Conservation (phyloP, 2,888 invertebrate genomes). For the Drosophila tanythrix region DNA sequence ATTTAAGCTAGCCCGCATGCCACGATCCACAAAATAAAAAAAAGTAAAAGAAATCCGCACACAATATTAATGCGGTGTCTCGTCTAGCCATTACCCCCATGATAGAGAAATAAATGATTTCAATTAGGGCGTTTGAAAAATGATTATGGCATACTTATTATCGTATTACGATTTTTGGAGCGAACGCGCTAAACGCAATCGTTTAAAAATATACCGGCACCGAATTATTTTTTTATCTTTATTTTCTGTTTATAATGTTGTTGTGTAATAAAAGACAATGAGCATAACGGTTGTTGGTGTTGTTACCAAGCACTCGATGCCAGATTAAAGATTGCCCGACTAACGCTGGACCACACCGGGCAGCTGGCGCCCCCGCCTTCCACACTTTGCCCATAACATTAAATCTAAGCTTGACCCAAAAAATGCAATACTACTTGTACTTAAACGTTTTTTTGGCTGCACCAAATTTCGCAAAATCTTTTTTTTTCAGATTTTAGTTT, state of each 20-base stretch:
- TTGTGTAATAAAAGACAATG: slow-evolving; percentile 77
- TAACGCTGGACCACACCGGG: slow-evolving; percentile 17
- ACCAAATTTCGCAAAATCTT: slow-evolving; percentile 64
- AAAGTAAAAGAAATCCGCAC: slow-evolving; percentile 4
- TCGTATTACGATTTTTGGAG: slow-evolving; percentile 61
- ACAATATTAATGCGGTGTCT: background rate
- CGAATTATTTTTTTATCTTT: slow-evolving; percentile 60
- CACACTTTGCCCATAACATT: slow-evolving; percentile 52
- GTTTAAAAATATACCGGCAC: slow-evolving; percentile 46
- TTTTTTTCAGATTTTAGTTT: slow-evolving; percentile 8
- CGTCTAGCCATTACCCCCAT: slow-evolving; percentile 46
- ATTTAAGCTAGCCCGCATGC: slow-evolving; percentile 59
- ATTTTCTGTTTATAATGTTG: slow-evolving; percentile 67
- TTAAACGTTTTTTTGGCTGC: slow-evolving; percentile 40
- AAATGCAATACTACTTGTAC: slow-evolving; percentile 37
- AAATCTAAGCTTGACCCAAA: slow-evolving; percentile 79
- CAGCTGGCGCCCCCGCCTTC: slow-evolving; percentile 53
- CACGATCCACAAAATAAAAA: slow-evolving; percentile 1
- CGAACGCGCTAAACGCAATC: slow-evolving; percentile 56
- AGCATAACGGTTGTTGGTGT: slow-evolving; percentile 38
- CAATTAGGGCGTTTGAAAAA: slow-evolving; percentile 78
- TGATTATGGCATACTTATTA: slow-evolving; percentile 76
- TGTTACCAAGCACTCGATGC: slow-evolving; percentile 14
- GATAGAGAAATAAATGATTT: slow-evolving; percentile 68
- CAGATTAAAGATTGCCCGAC: slow-evolving; percentile 47